These are phyloP conservation scores for Pongo pygmaeus DNA, from an alignment of 2,113 vertebrate species.

Conservation along the genomic window DNA sequence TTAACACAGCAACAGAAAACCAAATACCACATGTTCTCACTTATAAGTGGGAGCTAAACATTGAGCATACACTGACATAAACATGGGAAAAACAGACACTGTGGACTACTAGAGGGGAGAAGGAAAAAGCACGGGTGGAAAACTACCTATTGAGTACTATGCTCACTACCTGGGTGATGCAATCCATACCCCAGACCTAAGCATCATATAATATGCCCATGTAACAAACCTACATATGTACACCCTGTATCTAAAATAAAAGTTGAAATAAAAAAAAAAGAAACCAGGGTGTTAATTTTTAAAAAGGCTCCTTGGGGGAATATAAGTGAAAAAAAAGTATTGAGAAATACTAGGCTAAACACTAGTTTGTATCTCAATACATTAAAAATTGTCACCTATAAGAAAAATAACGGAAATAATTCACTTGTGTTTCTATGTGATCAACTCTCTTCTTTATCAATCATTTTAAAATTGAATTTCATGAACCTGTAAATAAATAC, in stretches of 20 bases:
- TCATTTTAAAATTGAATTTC: not conserved
- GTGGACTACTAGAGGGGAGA: no score
- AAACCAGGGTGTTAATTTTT: not conserved
- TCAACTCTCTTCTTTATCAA: not conserved
- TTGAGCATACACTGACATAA: no score
- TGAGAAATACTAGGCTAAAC: not conserved
- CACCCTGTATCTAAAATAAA: not conserved
- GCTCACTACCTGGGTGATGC: no score
- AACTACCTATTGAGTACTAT: no score
- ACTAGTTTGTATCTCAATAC: not conserved
- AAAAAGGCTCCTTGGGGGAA: not conserved
- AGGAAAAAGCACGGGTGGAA: no score
- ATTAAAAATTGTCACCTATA: not conserved
- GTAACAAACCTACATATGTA: not conserved
- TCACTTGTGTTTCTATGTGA: not conserved
- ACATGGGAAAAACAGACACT: no score
- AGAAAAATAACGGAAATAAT: constrained; percentile 2
- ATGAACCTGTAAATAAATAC: not conserved
- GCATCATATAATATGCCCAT: not conserved
- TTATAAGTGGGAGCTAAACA: no score
- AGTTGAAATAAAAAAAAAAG: not conserved
- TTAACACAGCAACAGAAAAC: no score
- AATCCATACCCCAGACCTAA: not conserved
- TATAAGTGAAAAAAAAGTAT: not conserved
- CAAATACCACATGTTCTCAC: no score